Conservation (phyloP, 1,140 invertebrate genomes). For the Ceratina calcarata region DNA sequence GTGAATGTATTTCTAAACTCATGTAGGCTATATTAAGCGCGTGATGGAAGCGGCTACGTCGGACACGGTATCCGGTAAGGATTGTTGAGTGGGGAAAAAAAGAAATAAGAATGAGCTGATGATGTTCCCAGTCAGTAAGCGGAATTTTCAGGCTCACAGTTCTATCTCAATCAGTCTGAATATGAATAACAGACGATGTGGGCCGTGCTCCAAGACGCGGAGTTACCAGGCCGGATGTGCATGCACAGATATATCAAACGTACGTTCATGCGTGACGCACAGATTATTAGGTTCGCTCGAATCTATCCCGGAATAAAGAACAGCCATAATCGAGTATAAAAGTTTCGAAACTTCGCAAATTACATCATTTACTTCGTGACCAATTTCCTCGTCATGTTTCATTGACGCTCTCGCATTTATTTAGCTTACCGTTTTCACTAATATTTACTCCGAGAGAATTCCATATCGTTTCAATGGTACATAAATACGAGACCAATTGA, state of each 20-base stretch:
- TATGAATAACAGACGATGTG: conserved; percentile 62
- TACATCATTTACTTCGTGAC: no score
- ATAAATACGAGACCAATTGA: background rate
- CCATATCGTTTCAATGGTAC: no score
- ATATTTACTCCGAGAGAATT: background rate
- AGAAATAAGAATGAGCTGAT: background rate
- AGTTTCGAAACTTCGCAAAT: background rate
- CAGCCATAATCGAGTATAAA: background rate
- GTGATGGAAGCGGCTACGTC: background rate
- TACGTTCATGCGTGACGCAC: conserved; percentile 11
- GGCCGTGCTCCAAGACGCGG: conserved; percentile 56
- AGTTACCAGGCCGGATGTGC: conserved; percentile 48
- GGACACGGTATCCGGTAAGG: background rate
- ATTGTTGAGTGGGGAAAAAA: background rate
- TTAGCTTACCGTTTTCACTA: no score
- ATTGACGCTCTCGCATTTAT: no score
- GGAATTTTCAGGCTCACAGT: conserved; percentile 58
- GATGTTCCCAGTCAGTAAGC: conserved; percentile 10
- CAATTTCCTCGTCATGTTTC: no score
- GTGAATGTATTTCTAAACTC: background rate
- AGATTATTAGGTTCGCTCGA: conserved; percentile 32
- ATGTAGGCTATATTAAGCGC: background rate
- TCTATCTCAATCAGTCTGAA: conserved; percentile 67
- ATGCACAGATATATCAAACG: conserved; percentile 27
- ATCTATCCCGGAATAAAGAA: background rate